Evolutionary conservation across 2,113 vertebrate species (phyloP).

Genomic region (Cheirogaleus medius): DNA sequence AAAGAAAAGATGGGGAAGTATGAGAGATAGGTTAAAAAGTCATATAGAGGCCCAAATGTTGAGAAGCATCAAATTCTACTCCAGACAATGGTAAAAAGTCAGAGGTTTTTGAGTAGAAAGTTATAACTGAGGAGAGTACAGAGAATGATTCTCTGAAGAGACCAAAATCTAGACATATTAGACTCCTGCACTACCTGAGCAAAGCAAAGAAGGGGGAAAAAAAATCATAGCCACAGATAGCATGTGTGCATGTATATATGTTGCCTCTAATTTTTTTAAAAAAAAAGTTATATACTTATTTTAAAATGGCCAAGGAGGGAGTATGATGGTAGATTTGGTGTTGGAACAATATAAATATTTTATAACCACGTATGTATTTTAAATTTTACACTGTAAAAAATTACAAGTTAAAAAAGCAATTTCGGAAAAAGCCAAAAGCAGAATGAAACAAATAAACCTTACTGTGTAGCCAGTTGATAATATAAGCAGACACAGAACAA

Average conservation of each 20-base stretch:
- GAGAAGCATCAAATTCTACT: background rate
- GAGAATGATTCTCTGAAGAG: background rate
- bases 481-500: background rate
- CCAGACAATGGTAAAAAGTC: background rate
- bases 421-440: background rate
- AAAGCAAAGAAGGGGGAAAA: background rate
- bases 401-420: background rate
- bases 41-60: background rate
- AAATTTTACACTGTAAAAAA: background rate
- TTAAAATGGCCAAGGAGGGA: background rate
- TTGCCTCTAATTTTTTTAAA: background rate
- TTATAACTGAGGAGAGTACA: background rate
- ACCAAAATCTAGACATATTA: background rate
- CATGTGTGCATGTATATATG: background rate
- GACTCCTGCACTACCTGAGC: background rate
- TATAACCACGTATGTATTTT: background rate
- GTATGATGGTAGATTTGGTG: background rate
- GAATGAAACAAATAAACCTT: conserved; percentile 18
- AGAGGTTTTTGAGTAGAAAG: background rate
- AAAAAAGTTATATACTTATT: conserved; percentile 12
- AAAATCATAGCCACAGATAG: background rate
- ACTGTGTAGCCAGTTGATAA: background rate
- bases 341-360: background rate
- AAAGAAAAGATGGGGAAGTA: background rate
- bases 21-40: background rate